Conservation (phyloP, 2,888 invertebrate species). For the Trileptium ribeirensis region DNA sequence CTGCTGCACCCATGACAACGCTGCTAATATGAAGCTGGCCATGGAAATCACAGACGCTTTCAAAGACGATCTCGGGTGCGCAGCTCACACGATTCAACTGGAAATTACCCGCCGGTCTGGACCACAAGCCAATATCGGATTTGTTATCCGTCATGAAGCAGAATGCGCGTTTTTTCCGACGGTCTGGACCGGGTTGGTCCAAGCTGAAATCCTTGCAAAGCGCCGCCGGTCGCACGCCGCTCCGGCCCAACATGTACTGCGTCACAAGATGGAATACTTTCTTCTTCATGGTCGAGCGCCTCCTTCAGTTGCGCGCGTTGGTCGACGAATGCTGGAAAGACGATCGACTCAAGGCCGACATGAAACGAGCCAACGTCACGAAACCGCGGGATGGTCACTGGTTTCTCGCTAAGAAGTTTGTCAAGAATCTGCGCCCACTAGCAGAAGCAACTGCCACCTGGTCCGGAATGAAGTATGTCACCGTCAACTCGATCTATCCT, state of each 20-base stretch:
- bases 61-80: background rate
- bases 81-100: background rate
- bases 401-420: background rate
- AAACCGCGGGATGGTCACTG: background rate
- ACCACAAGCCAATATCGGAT: background rate
- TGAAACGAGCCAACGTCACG: background rate
- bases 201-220: background rate
- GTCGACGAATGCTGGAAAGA: constrained; percentile 8
- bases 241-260: background rate
- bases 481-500: background rate
- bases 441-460: background rate
- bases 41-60: background rate
- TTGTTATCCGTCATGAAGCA: background rate
- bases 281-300: background rate
- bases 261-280: background rate
- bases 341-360: background rate
- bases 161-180: background rate
- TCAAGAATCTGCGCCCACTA: background rate
- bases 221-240: background rate
- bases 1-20: constrained; percentile 12
- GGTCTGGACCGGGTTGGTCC: constrained; percentile 2
- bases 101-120: no score
- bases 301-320: background rate
- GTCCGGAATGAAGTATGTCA: background rate
- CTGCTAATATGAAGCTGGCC: constrained; percentile 1